phyloP scores from a whole-genome alignment of 92 coral and sea anemone species.

The Zoanthus sansibaricus region DNA sequence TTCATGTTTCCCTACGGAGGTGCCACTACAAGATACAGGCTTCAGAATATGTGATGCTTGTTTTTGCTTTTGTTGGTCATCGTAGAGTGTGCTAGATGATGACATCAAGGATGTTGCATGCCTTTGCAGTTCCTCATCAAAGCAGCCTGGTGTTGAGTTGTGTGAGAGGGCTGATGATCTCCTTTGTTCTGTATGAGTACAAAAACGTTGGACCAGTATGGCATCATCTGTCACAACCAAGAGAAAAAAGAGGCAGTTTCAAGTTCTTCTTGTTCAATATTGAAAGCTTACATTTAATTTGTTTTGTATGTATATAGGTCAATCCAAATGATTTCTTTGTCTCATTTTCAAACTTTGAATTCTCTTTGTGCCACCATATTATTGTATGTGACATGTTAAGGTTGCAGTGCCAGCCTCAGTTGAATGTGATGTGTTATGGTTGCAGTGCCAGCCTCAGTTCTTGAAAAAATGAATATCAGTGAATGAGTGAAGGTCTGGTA shows the following conservation, averaged over 20 bases:
- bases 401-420: neutral
- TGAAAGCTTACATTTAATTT: too few relatives aligned
- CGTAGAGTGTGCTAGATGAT: neutral
- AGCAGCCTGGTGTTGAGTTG: neutral
- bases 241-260: neutral
- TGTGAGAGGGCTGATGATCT: neutral
- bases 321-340: too few relatives aligned
- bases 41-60: neutral
- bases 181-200: neutral
- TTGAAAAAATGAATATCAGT: neutral
- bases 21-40: neutral
- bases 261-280: too few relatives aligned
- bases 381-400: too few relatives aligned
- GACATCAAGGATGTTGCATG: neutral
- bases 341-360: too few relatives aligned
- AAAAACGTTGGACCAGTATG: neutral
- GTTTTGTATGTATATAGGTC: too few relatives aligned
- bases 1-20: neutral
- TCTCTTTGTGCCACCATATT: too few relatives aligned
- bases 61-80: neutral
- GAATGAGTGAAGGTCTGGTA: neutral
- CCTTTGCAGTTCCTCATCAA: neutral
- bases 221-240: neutral
- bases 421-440: too few relatives aligned
- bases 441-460: neutral